Conservation (phyloP, 2,797 vertebrate species). For the Kryptopterus vitreolus region DNA sequence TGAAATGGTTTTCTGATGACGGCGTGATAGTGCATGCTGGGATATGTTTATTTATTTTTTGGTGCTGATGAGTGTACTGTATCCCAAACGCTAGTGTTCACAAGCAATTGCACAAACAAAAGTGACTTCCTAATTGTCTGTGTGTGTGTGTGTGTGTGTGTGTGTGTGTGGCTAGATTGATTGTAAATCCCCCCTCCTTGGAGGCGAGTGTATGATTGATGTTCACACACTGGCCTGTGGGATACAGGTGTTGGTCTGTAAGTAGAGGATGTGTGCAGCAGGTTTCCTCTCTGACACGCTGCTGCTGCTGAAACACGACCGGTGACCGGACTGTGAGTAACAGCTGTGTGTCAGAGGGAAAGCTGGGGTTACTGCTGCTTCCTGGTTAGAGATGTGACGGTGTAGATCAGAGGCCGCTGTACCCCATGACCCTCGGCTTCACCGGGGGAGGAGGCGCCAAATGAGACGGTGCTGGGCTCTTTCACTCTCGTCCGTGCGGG, state of each 20-base stretch:
- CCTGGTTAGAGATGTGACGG: too few relatives aligned
- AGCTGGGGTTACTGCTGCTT: too few relatives aligned
- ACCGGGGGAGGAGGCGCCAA: background rate
- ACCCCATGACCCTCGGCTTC: background rate
- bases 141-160: background rate
- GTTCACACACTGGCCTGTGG: slow-evolving; percentile 5
- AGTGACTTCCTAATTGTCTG: background rate
- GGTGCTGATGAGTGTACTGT: slow-evolving; percentile 4
- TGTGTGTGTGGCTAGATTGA: too few relatives aligned
- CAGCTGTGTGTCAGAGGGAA: too few relatives aligned
- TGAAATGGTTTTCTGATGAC: slow-evolving; percentile 15
- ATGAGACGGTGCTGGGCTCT: background rate
- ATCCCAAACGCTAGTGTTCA: slow-evolving; percentile 2
- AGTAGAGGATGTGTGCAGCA: too few relatives aligned
- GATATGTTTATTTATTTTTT: background rate
- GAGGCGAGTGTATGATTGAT: background rate
- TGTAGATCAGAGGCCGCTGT: background rate
- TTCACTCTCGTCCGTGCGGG: background rate
- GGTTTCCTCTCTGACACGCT: background rate
- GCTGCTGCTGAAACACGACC: background rate
- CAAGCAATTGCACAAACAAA: background rate
- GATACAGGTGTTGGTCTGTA: background rate
- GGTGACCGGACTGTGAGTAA: too few relatives aligned
- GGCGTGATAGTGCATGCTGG: slow-evolving; percentile 12
- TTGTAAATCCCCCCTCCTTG: background rate